Percentiles rank a stretch among this genome's conserved stretches.
These are phyloP conservation scores for Protosalanx chinensis DNA, from an alignment of 2,797 vertebrate genomes.

Conservation along the genomic window DNA sequence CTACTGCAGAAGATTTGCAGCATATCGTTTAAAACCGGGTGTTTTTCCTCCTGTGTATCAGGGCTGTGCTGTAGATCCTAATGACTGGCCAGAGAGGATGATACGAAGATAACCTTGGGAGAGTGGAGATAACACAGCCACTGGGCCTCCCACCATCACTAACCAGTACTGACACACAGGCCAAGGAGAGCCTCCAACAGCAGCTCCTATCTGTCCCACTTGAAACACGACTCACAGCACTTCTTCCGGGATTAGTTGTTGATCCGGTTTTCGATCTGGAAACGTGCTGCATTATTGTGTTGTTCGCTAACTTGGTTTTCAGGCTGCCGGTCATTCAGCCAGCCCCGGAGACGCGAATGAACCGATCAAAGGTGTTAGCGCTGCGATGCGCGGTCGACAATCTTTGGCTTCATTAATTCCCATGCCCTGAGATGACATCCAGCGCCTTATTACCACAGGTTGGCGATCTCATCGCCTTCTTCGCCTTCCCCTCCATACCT, in stretches of 20 bases:
- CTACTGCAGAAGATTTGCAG: conserved; percentile 17
- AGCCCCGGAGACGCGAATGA: conserved; percentile 62
- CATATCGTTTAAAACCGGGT: conserved; percentile 20
- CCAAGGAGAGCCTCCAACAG: conserved; percentile 49
- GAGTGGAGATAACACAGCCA: conserved; percentile 56
- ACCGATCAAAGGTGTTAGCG: conserved; percentile 68
- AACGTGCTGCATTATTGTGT: not conserved
- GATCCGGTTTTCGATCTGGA: conserved; percentile 21
- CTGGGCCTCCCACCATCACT: conserved; percentile 61
- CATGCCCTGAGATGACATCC: conserved; percentile 69
- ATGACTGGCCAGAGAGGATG: conserved; percentile 45
- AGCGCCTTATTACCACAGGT: conserved; percentile 63
- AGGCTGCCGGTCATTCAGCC: conserved; percentile 13
- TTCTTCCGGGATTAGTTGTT: conserved; percentile 20
- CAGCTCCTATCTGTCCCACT: conserved; percentile 53
- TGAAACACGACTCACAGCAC: conserved; percentile 35
- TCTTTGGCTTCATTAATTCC: conserved; percentile 76
- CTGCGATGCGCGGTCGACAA: conserved; percentile 67
- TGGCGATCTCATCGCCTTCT: conserved; percentile 69
- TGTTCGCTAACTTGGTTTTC: conserved; percentile 49
- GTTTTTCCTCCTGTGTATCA: conserved; percentile 46
- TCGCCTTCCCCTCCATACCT: conserved; percentile 73
- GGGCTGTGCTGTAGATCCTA: conserved; percentile 41
- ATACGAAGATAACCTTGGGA: conserved; percentile 74
- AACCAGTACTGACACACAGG: conserved; percentile 68